Conservation (phyloP, 2,797 vertebrate species). For the Melanotaenia boesemani region DNA sequence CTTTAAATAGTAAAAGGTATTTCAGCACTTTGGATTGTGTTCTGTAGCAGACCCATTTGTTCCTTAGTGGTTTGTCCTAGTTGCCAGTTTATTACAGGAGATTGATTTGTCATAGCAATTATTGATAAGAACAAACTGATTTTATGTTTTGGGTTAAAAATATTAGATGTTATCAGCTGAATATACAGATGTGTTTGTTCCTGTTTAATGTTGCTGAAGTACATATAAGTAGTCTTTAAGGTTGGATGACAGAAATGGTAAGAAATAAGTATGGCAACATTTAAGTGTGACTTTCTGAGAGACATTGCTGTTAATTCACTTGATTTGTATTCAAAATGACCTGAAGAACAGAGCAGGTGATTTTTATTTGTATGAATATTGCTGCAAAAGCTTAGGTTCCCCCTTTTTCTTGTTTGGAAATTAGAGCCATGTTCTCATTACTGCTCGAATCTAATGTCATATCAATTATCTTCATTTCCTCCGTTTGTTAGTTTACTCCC, state of each 20-base stretch:
- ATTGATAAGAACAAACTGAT: slow-evolving; percentile 7
- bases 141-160: slow-evolving; percentile 13
- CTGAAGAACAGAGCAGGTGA: background rate
- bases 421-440: background rate
- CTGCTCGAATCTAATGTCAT: background rate
- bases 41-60: background rate
- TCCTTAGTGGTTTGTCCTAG: background rate
- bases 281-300: background rate
- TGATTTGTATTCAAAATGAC: background rate
- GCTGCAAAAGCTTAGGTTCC: background rate
- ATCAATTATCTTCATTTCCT: background rate
- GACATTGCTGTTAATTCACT: background rate
- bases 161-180: slow-evolving; percentile 27
- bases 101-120: slow-evolving; percentile 10
- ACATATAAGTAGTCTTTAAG: background rate
- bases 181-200: slow-evolving; percentile 2
- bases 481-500: slow-evolving; percentile 9
- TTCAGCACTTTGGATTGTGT: background rate
- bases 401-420: background rate
- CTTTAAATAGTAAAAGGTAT: slow-evolving; percentile 3
- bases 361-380: background rate
- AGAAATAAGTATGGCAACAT: background rate
- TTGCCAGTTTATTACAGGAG: background rate
- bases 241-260: background rate
- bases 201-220: background rate